Base-by-base conservation (phyloP, 2,113 vertebrate species). In the Scatophagus argus region DNA sequence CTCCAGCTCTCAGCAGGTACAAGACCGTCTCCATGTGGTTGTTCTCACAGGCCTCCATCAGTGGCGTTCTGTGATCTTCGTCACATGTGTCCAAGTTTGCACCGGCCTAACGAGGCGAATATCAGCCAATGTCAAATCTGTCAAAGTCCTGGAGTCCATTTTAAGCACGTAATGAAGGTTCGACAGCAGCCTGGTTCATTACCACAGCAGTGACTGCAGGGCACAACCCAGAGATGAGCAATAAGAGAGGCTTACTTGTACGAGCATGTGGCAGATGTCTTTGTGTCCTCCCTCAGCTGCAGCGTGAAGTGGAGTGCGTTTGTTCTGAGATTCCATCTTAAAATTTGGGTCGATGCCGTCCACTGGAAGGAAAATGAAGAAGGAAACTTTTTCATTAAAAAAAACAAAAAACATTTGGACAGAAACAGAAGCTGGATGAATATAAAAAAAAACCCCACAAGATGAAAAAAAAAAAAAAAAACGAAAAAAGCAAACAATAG, bases 331-430 rank as follows among this genome's bases (percentile, higher is more conserved):
- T 29, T 99, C 98, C 97, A 98, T 98, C 91, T 98, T 98, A 89
- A 98, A 99, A 93, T 99, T 99, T 13, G 98, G 98, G 83, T 99
- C 98, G 9, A 99, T 99, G 3, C 98, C 98, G 7, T 99, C 98
- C 87, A 99, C 98, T 99, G 92, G 8, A 65, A 73, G 43, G 41
- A 11, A 29, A 27, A 38, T 16, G 3, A 56, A 25, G 19, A 70
- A 66, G 65, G 32, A 8, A 60, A 78, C 5, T 0, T 8, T 29
- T 21, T 55, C 0, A 43, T 49, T 31, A 47, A 49, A 65, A 60
- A 61, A 8, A n/a, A 27, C 41, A 49, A 65, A 60, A 61, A 8
- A n/a, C 12, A 47, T 52, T 25, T 43, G 16, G 0, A 56, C 52
- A 10, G 17, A 65, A 38, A 52, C 21, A 36, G 10, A 39, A 29